Evolutionary conservation across 2,797 vertebrate species (phyloP), one percentile per base, ranked within the genome.

Genomic region (Nannoperca australis): DNA sequence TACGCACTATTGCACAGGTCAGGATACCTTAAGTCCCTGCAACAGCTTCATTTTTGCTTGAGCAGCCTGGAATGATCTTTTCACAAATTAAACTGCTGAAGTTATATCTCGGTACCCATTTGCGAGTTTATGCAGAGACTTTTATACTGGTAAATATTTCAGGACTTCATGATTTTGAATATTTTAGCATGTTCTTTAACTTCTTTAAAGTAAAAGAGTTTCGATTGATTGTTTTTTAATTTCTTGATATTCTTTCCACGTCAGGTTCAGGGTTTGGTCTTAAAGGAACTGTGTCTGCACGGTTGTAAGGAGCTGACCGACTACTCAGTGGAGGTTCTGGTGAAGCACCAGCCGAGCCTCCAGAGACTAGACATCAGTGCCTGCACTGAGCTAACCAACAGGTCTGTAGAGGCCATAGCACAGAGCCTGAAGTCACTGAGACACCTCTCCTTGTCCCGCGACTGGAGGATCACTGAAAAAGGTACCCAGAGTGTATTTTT

Each of bases 231-330:
- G 4, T 51, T 15, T 24, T 24, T 51, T 17, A 6, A 44, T 20
- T 2, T 42, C 11, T 64, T 34, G 6, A 44, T 66, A 11, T 32
- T 70, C 1, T 22, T 2, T 71, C 1, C 53, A 11, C 66, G 76
- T 1, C 70, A 94, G 81, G 94, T 96, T 30, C 80, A 92, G 3
- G 91, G 91, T 61, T 87, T 97, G 50, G 73, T 73, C 4, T 81
- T 97, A 44, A 80, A 92, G 83, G 95, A 96, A 47, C 81, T 97
- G 53, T 78, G 62, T 63, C 90, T 97, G 58, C 95, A 93, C 0
- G 89, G 93, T 77, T 97, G 96, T 81, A 95, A 92, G 81, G 96
- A 97, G 83, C 93, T 97, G 79, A 96, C 94, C 0, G 95, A 96
- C 67, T 95, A 96, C 82, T 95, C 96, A 0, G 73, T 97, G 53